Base-by-base conservation (phyloP, 2,113 vertebrate genomes). In the Melanerpes aurifrons region DNA sequence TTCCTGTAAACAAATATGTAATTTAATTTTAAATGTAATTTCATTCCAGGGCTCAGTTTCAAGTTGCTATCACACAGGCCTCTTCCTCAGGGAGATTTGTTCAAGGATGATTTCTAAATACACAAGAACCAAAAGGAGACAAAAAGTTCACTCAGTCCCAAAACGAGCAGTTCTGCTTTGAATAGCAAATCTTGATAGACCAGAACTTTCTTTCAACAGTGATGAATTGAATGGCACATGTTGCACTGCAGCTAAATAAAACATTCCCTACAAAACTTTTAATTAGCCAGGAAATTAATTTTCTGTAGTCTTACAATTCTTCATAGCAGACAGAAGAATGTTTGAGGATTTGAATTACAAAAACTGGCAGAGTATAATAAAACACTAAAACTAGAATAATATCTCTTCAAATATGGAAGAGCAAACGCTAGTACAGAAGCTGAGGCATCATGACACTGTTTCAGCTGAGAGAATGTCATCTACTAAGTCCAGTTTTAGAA, bases 1-100 rank as follows among this genome's bases (percentile, higher is more conserved):
- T 96, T 94, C 88, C 48, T 95, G 87, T 91, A 96, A 96, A 95
- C 66, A 96, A 91, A 61, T 13, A 62, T 4, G 35, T 62, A 67
- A 85, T 89, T 95, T 71, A 77, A 90, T 87, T 91, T 92, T 62
- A 96, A 90, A 89, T 75, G 68, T 76, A 3, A 67, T 93, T 92
- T 94, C 35, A 86, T 89, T 78, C 45, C 29, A 69, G 25, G 29
- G 58, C 76, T 84, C 63, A 63, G 58, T 80, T 92, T 92, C 81
- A 82, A 82, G 63, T 82, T 94, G 66, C 48, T 94, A 26, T 57
- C 56, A 70, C 10, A 76, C 13, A 28, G 19, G 7, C 14, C 17
- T 92, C 57, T 95, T 96, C 83, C 37, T 72, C 26, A 2, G 50
- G 61, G 26, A 89, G 63, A 58, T 75, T 82, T 75, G 54, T 88